Percentiles rank a stretch among this genome's conserved stretches.
phyloP scores from a whole-genome alignment of 2,113 vertebrate species.

The Ovibos moschatus region DNA sequence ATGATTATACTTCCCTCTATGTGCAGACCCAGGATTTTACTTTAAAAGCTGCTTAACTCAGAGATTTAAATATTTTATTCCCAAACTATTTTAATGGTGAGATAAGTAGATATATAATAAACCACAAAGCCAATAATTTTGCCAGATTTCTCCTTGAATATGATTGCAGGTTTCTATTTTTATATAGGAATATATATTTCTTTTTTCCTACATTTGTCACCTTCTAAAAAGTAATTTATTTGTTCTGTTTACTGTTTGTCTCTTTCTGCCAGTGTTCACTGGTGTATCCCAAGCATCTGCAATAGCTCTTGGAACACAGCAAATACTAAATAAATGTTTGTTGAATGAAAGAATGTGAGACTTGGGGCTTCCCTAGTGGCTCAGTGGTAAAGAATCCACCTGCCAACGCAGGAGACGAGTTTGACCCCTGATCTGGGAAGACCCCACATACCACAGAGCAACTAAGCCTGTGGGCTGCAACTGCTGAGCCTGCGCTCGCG shows the following conservation, averaged over 20 bases:
- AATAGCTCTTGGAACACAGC: not conserved
- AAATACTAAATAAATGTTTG: not conserved
- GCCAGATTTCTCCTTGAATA: not conserved
- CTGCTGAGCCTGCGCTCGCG: not conserved
- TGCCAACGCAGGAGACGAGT: not conserved
- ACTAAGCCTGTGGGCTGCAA: not conserved
- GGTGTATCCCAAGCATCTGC: not conserved
- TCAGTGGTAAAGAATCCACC: not conserved
- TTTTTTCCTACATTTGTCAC: no score
- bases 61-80: slow-evolving; percentile 17
- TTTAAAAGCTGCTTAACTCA: not conserved
- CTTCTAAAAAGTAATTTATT: not conserved
- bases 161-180: not conserved
- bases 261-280: not conserved
- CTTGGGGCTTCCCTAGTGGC: not conserved
- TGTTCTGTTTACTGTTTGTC: not conserved
- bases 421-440: not conserved
- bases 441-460: not conserved
- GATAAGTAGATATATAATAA: not conserved
- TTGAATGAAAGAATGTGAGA: not conserved
- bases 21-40: not conserved
- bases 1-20: not conserved
- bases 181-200: not conserved
- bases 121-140: not conserved
- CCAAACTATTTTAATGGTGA: not conserved